Percentiles rank a stretch among this genome's conserved stretches.
These are phyloP conservation scores for Macrocentrus cingulum DNA, from an alignment of 1,140 invertebrate genomes.

Conservation along the genomic window DNA sequence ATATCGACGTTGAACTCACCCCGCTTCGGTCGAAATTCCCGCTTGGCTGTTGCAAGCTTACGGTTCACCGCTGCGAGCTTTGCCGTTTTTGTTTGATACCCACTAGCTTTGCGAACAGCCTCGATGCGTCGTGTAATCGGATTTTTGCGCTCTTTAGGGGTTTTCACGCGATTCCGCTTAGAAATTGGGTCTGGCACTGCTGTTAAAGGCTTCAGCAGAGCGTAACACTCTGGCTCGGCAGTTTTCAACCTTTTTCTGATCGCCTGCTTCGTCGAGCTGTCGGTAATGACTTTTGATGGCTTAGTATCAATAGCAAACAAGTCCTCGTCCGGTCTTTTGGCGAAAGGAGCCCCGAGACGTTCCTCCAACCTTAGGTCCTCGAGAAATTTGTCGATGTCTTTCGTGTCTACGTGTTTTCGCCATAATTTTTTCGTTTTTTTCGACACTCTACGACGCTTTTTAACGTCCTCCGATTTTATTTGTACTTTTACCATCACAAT, in stretches of 20 bases:
- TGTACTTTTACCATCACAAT: not conserved
- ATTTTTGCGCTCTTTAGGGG: slow-evolving; percentile 59
- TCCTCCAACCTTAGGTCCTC: slow-evolving; percentile 79
- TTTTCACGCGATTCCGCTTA: slow-evolving; percentile 61
- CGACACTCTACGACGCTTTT: slow-evolving; percentile 57
- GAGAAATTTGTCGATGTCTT: slow-evolving; percentile 81
- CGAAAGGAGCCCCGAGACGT: slow-evolving; percentile 65
- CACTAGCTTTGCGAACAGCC: slow-evolving; percentile 39
- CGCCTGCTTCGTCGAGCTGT: slow-evolving; percentile 36
- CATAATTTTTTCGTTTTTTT: slow-evolving; percentile 81
- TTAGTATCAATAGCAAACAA: slow-evolving; percentile 10
- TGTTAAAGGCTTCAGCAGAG: slow-evolving; percentile 58
- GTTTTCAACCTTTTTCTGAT: slow-evolving; percentile 47
- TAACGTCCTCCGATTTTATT: not conserved
- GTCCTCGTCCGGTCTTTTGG: slow-evolving; percentile 35
- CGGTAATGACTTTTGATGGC: not conserved
- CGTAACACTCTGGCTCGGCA: slow-evolving; percentile 60
- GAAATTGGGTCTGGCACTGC: slow-evolving; percentile 64
- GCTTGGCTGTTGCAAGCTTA: slow-evolving; percentile 42
- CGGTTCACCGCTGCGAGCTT: slow-evolving; percentile 48
- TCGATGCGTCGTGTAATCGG: slow-evolving; percentile 46
- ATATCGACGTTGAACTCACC: slow-evolving; percentile 55
- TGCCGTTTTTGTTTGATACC: slow-evolving; percentile 55
- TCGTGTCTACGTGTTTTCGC: slow-evolving; percentile 75
- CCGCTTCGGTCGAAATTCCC: slow-evolving; percentile 45